Evolutionary conservation across 2,888 invertebrate genomes (phyloP).

Genomic region (Ophonus ardosiacus): DNA sequence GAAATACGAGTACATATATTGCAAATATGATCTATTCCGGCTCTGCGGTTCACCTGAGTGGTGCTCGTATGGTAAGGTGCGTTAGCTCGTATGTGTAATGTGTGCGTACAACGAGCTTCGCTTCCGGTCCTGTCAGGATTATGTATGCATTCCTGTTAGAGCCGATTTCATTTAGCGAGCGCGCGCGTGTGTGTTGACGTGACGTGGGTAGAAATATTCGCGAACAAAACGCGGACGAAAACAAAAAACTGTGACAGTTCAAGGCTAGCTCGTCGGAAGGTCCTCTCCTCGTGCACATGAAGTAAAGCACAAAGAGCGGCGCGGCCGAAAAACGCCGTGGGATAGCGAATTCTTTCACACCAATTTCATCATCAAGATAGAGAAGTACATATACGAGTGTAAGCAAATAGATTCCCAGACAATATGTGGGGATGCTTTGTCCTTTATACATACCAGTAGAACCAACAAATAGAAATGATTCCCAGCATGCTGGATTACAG

Average conservation of each 20-base stretch:
- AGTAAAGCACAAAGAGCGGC: conserved; percentile 48
- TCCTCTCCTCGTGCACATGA: conserved; percentile 13
- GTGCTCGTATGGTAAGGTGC: neutral
- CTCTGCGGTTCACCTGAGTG: conserved; percentile 22
- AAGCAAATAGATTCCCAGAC: neutral
- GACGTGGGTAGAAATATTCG: conserved; percentile 59
- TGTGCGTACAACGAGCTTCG: conserved; percentile 35
- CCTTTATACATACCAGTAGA: neutral
- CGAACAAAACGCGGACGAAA: conserved; percentile 47
- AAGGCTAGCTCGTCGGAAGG: conserved; percentile 37
- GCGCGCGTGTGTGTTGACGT: conserved; percentile 41
- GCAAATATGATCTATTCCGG: neutral
- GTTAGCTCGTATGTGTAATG: conserved; percentile 14
- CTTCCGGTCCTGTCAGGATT: conserved; percentile 54
- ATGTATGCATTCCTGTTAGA: conserved; percentile 63
- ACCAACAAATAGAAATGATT: neutral
- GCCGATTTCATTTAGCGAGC: conserved; percentile 51
- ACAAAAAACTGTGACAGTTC: conserved; percentile 55
- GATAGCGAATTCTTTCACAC: conserved; percentile 22
- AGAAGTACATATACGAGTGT: neutral
- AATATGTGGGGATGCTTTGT: neutral
- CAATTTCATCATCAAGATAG: conserved; percentile 18
- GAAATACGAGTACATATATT: neutral
- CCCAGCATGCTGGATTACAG: too few species aligned
- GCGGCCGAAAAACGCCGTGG: conserved; percentile 48